phyloP scores from a whole-genome alignment of 1,140 invertebrate species.

The Drosophila prosaltans region DNA sequence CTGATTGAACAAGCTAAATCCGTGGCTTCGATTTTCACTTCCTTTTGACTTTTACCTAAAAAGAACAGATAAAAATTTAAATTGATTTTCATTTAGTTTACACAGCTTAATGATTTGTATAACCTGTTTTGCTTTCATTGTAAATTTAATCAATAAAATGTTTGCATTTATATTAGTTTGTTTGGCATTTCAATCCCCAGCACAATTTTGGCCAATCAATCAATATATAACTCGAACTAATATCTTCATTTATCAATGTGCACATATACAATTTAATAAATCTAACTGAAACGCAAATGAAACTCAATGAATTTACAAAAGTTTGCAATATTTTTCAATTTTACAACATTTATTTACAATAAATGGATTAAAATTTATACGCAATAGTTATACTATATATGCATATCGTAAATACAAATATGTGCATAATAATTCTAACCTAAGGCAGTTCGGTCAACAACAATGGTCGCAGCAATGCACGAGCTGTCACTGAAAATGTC shows the following conservation, averaged over 20 bases:
- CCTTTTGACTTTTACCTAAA: too few relatives aligned
- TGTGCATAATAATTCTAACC: conserved; percentile 44
- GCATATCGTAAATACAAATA: conserved; percentile 30
- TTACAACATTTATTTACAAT: conserved; percentile 8
- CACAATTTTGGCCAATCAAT: neutral
- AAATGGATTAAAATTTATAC: conserved; percentile 12
- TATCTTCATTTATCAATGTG: neutral
- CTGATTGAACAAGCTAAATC: too few relatives aligned
- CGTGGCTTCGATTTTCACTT: too few relatives aligned
- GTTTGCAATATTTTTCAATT: conserved; percentile 5
- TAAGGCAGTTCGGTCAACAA: conserved; percentile 52
- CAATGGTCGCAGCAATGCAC: conserved; percentile 49
- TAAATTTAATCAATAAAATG: too few relatives aligned
- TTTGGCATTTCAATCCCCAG: too few relatives aligned
- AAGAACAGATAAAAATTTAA: too few relatives aligned
- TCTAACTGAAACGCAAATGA: neutral
- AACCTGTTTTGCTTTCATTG: too few relatives aligned
- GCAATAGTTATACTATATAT: conserved; percentile 1
- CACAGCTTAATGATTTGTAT: too few relatives aligned
- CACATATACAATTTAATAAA: neutral
- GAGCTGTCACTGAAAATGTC: conserved; percentile 67
- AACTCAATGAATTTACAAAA: neutral
- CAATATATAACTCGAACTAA: neutral
- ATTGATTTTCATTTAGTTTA: too few relatives aligned
- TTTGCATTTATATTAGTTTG: too few relatives aligned